Percentiles rank a stretch among this genome's conserved stretches.
Conservation (phyloP, 2,888 invertebrate species). For the Microdon myrmicae region DNA sequence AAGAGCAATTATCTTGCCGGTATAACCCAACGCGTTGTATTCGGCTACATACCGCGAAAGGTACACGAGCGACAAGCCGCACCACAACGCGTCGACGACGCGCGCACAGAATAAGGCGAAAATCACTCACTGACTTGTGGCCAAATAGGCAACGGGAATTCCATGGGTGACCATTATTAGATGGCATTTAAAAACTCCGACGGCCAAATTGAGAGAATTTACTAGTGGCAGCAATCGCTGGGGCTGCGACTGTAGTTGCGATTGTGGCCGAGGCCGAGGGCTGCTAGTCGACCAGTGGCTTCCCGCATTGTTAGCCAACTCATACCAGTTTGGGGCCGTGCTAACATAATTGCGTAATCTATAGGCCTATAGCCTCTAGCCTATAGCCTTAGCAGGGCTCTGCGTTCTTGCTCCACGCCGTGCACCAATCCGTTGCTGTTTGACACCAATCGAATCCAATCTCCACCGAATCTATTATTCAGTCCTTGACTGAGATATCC, state of each 20-base stretch:
- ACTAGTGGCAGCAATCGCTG: slow-evolving; percentile 17
- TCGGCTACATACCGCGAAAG: slow-evolving; percentile 33
- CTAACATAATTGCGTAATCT: slow-evolving; percentile 45
- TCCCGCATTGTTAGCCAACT: slow-evolving; percentile 40
- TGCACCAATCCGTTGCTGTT: too few species aligned
- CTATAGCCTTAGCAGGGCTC: too few species aligned
- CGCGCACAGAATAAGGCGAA: slow-evolving; percentile 23
- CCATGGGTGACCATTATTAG: slow-evolving; percentile 52
- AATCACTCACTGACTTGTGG: slow-evolving; percentile 38
- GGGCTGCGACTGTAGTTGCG: slow-evolving; percentile 4
- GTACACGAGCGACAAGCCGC: slow-evolving; percentile 13
- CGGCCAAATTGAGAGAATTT: slow-evolving; percentile 51
- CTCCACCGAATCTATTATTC: too few species aligned
- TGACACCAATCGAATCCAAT: too few species aligned
- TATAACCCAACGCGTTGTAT: slow-evolving; percentile 44
- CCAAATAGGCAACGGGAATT: slow-evolving; percentile 48
- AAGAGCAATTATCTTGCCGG: slow-evolving; percentile 50
- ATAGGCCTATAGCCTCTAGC: too few species aligned
- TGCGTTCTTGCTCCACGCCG: too few species aligned
- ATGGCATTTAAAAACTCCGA: slow-evolving; percentile 52
- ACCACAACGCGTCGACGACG: slow-evolving; percentile 1
- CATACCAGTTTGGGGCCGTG: slow-evolving; percentile 43
- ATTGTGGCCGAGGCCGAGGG: neutral
- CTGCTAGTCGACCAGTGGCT: too few species aligned
- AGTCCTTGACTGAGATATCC: too few species aligned